These are phyloP conservation scores for Heterodera carotae DNA, from an alignment of 1,140 invertebrate species.

Conservation along the genomic window DNA sequence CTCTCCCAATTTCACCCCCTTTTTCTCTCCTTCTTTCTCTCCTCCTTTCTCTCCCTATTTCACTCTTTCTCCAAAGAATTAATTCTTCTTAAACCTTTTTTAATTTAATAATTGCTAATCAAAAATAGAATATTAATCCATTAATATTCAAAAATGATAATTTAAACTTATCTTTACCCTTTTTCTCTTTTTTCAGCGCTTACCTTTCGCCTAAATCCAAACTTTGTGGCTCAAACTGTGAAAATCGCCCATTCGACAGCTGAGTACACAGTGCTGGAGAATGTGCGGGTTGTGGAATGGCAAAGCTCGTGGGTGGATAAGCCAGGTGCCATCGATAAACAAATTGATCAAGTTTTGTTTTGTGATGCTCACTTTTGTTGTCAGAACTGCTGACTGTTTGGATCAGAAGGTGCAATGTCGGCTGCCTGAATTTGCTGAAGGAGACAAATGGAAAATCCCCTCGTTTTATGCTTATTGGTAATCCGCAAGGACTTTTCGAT, in stretches of 20 bases:
- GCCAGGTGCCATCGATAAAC: slow-evolving; percentile 13
- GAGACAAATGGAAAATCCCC: slow-evolving; percentile 33
- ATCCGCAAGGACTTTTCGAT: slow-evolving; percentile 41
- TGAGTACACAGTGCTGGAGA: slow-evolving; percentile 20
- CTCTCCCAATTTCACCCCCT: background rate
- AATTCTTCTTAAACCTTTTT: too few relatives aligned
- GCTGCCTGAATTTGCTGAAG: slow-evolving; percentile 41
- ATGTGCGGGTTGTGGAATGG: slow-evolving; percentile 26
- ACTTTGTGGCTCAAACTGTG: background rate
- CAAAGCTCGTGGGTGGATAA: slow-evolving; percentile 1
- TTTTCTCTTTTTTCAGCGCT: slow-evolving; percentile 14
- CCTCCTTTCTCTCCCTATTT: too few relatives aligned
- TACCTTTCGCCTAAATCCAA: background rate
- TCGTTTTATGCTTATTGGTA: slow-evolving; percentile 47
- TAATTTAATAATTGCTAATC: too few relatives aligned
- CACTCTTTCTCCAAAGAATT: background rate
- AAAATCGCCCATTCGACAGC: slow-evolving; percentile 11
- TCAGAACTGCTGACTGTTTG: slow-evolving; percentile 36
- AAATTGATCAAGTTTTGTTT: slow-evolving; percentile 34
- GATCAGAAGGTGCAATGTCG: slow-evolving; percentile 44
- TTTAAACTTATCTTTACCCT: too few relatives aligned
- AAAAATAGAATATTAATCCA: background rate
- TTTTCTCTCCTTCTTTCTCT: too few relatives aligned
- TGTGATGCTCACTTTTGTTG: background rate
- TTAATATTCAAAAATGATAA: too few relatives aligned